phyloP scores from a whole-genome alignment of 2,113 vertebrate species.

The Crocuta crocuta region DNA sequence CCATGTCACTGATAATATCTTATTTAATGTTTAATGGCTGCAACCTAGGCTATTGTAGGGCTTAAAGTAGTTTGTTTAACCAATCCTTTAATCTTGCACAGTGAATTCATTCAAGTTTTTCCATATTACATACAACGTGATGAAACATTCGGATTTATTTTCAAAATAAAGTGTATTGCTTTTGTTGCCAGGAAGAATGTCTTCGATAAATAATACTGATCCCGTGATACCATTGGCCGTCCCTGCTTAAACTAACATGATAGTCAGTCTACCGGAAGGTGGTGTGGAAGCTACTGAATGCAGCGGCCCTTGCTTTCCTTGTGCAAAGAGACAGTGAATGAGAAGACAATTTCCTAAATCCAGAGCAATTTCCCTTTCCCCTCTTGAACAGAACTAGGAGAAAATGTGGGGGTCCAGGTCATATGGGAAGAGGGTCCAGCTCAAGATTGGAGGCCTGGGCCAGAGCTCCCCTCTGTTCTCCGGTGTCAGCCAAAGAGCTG shows the following conservation, averaged over 20 bases:
- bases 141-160: constrained; percentile 15
- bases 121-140: not conserved
- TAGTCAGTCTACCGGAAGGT: fast-evolving
- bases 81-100: not conserved
- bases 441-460: not conserved
- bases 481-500: not conserved
- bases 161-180: not conserved
- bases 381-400: not conserved
- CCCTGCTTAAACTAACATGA: not conserved
- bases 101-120: not conserved
- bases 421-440: not conserved
- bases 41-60: not conserved
- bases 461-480: not conserved
- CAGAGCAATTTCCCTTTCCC: not conserved
- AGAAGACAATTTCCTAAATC: not conserved
- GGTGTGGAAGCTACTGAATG: fast-evolving
- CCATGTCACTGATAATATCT: not conserved
- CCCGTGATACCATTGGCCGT: not conserved
- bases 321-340: not conserved
- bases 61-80: not conserved
- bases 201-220: not conserved
- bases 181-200: not conserved
- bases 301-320: fast-evolving
- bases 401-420: not conserved
- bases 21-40: not conserved